Evolutionary conservation across 2,888 invertebrate genomes (phyloP).

Genomic region (Mylabris sibirica): DNA sequence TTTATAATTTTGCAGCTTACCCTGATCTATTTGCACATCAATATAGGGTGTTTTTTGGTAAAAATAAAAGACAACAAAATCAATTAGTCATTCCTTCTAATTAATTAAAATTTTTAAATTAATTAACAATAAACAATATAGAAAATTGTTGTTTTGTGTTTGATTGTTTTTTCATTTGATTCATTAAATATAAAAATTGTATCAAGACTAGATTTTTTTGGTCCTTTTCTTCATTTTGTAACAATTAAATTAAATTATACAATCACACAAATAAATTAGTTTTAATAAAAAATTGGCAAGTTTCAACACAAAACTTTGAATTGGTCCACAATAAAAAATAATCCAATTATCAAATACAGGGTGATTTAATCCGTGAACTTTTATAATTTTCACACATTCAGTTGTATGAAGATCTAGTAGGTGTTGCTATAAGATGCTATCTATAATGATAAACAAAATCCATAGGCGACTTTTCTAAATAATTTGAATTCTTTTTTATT

Average conservation of each 20-base stretch:
- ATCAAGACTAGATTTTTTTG: slow-evolving; percentile 8
- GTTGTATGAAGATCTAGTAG: too few species aligned
- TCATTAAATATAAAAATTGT: neutral
- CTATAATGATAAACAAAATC: too few species aligned
- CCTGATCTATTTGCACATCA: neutral
- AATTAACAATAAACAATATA: neutral
- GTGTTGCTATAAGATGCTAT: too few species aligned
- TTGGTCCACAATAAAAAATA: slow-evolving; percentile 5
- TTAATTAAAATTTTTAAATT: neutral
- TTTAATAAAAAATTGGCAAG: slow-evolving; percentile 2
- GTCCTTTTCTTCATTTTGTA: neutral
- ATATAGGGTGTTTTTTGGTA: neutral
- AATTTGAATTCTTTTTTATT: too few species aligned
- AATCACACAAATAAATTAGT: slow-evolving; percentile 4
- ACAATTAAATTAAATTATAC: neutral
- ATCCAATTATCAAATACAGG: too few species aligned
- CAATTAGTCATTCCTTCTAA: neutral
- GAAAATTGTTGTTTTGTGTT: neutral
- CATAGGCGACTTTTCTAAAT: too few species aligned
- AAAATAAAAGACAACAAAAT: neutral
- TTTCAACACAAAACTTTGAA: neutral
- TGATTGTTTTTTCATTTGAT: neutral
- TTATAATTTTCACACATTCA: too few species aligned
- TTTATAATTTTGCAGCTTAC: neutral
- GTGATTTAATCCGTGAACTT: too few species aligned